These are phyloP conservation scores for Thyatira batis DNA, from an alignment of 2,888 invertebrate species.

Conservation along the genomic window DNA sequence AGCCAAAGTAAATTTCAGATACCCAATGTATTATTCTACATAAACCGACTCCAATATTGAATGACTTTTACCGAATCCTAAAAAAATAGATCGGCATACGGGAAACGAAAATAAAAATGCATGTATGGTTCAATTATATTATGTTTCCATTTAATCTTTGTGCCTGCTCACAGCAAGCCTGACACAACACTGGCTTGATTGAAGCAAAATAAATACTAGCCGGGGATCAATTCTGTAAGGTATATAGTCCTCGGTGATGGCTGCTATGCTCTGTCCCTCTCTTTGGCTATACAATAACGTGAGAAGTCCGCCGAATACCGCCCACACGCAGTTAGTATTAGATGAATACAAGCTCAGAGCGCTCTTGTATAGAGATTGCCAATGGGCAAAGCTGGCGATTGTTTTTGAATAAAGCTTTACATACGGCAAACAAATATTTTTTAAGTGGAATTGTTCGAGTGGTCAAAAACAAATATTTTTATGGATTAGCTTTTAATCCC, in stretches of 20 bases:
- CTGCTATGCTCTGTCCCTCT: too few relatives aligned
- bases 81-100: background rate
- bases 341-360: too few relatives aligned
- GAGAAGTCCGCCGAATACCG: too few relatives aligned
- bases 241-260: too few relatives aligned
- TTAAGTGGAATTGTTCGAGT: background rate
- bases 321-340: too few relatives aligned
- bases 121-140: background rate
- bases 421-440: background rate
- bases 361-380: too few relatives aligned
- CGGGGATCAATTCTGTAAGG: background rate
- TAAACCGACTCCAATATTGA: background rate
- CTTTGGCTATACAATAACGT: too few relatives aligned
- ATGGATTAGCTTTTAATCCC: background rate
- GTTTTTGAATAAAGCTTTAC: background rate
- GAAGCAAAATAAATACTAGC: slow-evolving; percentile 3
- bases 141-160: slow-evolving; percentile 3
- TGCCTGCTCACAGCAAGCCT: background rate
- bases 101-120: background rate
- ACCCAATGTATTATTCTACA: background rate
- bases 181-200: slow-evolving; percentile 1
- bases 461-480: background rate
- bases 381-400: background rate
- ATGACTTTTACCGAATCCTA: background rate
- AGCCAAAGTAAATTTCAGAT: too few relatives aligned